Base-by-base conservation (phyloP, 2,888 invertebrate species). In the Oasisia sp. region DNA sequence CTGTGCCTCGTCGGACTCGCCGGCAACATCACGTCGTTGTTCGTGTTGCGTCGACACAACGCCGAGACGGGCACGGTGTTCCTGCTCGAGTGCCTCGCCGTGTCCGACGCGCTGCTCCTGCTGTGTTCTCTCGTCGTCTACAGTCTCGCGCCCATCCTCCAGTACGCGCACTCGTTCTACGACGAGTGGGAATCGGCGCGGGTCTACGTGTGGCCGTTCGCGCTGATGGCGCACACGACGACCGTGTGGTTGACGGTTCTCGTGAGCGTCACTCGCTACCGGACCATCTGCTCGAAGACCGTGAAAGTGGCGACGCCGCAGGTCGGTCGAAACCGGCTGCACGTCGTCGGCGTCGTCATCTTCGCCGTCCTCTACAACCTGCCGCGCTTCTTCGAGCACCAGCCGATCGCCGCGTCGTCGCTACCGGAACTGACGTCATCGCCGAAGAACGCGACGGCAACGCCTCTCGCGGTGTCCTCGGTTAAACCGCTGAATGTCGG, bases 331-430 rank as follows among this genome's bases (percentile, higher is more conserved):
- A 93, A 92, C 14, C 90, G 91, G 32, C 44, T 92, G 14, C 93
- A 94, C 32, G 93, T 94, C 32, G 32, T 91, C 27, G 91, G 89
- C 32, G 92, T 94, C 89, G 89, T 93, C 14, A 11, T 93, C 74
- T 91, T 93, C 44, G 93, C 94, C 0, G 91, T 93, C 44, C 58
- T 94, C 91, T 94, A 93, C 93, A 94, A 94, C 92, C 58, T 93
- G 19, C 94, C 94, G n/a, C 89, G 94, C 32, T 93, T 94, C 89
- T 93, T 94, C 89, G 94, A 94, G 91, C 94, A 94, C 92, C 92
- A 92, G 91, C 32, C 92, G 32, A 56, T 90, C n/a, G 19, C 32
- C 32, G 32, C n/a, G 14, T n/a, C 32, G 32, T 44, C 56, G 19
- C n/a, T 27, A 38, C 32, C 58, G 27, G 27, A 32, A 89, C 32